phyloP scores from a whole-genome alignment of 2,797 vertebrate species.

The Protosalanx chinensis region DNA sequence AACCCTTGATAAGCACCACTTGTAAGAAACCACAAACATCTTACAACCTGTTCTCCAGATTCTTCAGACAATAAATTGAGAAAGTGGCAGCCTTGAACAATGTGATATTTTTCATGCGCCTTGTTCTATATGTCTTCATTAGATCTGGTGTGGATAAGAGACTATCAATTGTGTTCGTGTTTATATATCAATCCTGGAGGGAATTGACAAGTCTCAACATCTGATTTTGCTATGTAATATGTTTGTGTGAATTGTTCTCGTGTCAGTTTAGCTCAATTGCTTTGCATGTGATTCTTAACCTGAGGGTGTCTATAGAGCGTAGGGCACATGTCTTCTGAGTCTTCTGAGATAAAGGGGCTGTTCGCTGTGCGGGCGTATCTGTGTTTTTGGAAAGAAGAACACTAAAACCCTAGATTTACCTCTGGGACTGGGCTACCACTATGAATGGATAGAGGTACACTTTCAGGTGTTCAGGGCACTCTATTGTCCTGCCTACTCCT shows the following conservation, averaged over 20 bases:
- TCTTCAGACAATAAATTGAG: background rate
- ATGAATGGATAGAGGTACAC: background rate
- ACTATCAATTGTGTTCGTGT: background rate
- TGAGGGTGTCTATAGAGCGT: constrained; percentile 6
- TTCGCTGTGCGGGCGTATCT: background rate
- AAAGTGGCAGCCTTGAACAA: background rate
- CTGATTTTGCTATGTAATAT: constrained; percentile 2
- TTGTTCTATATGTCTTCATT: background rate
- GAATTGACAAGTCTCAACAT: background rate
- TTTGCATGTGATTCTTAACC: constrained; percentile 1
- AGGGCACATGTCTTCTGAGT: background rate
- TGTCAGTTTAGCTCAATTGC: background rate
- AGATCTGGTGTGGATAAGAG: too few species aligned
- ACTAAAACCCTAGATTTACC: background rate
- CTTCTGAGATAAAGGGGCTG: background rate
- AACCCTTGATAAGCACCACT: background rate
- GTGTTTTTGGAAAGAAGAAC: constrained; percentile 16
- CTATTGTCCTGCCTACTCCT: constrained; percentile 57
- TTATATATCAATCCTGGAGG: background rate
- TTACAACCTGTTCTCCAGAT: background rate
- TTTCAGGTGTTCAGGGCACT: constrained; percentile 71
- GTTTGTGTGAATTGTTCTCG: background rate
- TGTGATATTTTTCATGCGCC: constrained; percentile 6
- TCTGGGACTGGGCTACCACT: background rate
- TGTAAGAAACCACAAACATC: background rate